Conservation (phyloP, 2,888 invertebrate genomes). For the Carterocephalus palaemon region DNA sequence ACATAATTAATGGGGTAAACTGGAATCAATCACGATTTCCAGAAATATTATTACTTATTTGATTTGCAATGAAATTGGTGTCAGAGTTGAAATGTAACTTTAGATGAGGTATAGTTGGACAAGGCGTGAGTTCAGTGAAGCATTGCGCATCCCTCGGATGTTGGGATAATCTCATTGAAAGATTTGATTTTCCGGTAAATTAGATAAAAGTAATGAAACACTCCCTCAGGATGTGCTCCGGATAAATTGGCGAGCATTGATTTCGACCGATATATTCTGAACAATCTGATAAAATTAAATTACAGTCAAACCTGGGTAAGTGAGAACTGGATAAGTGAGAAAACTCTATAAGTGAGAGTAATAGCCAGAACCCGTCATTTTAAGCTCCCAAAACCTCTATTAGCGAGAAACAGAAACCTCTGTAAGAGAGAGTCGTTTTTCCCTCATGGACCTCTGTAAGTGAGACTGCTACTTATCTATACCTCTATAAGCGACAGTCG, state of each 20-base stretch:
- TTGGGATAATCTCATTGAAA: slow-evolving; percentile 71
- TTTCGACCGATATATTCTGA: slow-evolving; percentile 20
- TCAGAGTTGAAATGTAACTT: slow-evolving; percentile 13
- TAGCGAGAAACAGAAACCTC: too few relatives aligned
- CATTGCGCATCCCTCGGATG: slow-evolving; percentile 26
- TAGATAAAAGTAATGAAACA: slow-evolving; percentile 76
- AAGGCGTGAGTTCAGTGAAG: slow-evolving; percentile 26
- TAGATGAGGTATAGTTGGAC: slow-evolving; percentile 13
- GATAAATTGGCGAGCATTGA: slow-evolving; percentile 46
- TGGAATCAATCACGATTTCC: background rate
- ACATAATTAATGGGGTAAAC: too few relatives aligned
- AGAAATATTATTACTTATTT: slow-evolving; percentile 4
- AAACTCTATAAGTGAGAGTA: too few relatives aligned
- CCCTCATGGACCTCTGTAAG: too few relatives aligned
- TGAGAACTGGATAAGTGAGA: too few relatives aligned
- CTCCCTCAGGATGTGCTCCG: slow-evolving; percentile 50
- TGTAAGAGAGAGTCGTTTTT: too few relatives aligned
- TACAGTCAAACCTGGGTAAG: background rate
- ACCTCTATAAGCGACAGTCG: too few relatives aligned
- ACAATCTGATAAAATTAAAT: background rate
- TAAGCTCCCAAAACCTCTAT: too few relatives aligned
- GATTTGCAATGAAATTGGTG: slow-evolving; percentile 6
- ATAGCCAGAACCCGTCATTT: too few relatives aligned
- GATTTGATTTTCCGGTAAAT: slow-evolving; percentile 78
- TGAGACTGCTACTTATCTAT: too few relatives aligned